phyloP scores from a whole-genome alignment of 2,888 invertebrate species.

The Loripinus fragilis region DNA sequence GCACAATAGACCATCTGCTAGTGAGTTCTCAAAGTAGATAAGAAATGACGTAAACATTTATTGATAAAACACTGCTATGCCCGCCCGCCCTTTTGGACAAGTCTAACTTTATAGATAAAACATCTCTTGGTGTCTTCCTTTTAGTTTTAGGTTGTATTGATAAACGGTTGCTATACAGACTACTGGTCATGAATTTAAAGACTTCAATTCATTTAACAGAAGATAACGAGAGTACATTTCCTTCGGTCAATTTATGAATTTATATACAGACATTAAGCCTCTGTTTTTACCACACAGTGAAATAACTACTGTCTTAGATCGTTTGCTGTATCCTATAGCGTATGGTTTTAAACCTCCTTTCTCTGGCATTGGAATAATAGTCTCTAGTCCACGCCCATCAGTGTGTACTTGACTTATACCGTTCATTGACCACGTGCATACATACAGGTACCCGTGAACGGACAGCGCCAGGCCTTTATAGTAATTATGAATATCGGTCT shows the following conservation, averaged over 20 bases:
- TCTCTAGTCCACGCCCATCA: conserved; percentile 59
- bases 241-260: not conserved
- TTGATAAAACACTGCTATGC: too few relatives aligned
- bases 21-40: too few relatives aligned
- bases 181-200: too few relatives aligned
- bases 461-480: conserved; percentile 56
- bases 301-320: conserved; percentile 38
- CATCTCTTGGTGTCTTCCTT: too few relatives aligned
- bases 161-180: too few relatives aligned
- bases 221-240: too few relatives aligned
- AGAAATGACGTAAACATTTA: too few relatives aligned
- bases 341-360: conserved; percentile 57
- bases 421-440: conserved; percentile 57
- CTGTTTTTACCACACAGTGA: conserved; percentile 54
- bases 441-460: conserved; percentile 48
- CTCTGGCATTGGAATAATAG: conserved; percentile 57
- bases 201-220: too few relatives aligned
- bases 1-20: too few relatives aligned
- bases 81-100: too few relatives aligned
- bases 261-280: conserved; percentile 42
- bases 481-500: conserved; percentile 56
- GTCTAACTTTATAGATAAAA: too few relatives aligned
- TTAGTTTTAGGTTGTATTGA: too few relatives aligned
- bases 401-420: conserved; percentile 55
- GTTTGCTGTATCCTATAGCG: conserved; percentile 51